Evolutionary conservation across 2,888 invertebrate species (phyloP).

Genomic region (Ectropis crepuscularia): DNA sequence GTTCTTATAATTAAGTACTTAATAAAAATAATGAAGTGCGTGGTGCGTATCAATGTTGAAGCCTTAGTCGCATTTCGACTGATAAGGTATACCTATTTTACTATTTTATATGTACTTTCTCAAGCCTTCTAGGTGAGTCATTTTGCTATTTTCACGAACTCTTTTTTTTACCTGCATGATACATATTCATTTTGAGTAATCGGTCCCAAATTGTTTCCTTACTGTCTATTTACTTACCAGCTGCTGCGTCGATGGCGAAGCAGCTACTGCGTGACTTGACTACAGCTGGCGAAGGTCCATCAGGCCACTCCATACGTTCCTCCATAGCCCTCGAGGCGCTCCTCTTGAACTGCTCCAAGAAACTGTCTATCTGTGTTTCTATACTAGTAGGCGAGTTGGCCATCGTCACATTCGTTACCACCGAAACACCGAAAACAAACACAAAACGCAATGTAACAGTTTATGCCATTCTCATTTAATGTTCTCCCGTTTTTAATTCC

Average conservation of each 20-base stretch:
- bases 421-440: constrained; percentile 82
- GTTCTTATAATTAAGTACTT: no score
- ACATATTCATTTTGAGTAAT: no score
- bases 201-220: no score
- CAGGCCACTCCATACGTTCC: constrained; percentile 83
- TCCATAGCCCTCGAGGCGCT: constrained; percentile 92
- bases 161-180: no score
- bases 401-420: constrained; percentile 83
- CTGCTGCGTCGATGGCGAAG: constrained; percentile 74
- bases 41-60: no score
- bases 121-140: no score
- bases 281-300: constrained; percentile 73
- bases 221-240: constrained; percentile 60
- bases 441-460: constrained; percentile 63
- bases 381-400: constrained; percentile 88
- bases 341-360: constrained; percentile 92
- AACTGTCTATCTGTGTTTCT: constrained; percentile 93
- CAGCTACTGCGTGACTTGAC: constrained; percentile 82
- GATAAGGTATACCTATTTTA: no score
- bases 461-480: constrained; percentile 60
- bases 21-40: no score
- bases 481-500: constrained; percentile 43
- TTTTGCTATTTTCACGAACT: no score
- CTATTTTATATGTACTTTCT: no score
- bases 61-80: no score